Conservation (phyloP, 2,797 vertebrate species). For the Parambassis ranga region DNA sequence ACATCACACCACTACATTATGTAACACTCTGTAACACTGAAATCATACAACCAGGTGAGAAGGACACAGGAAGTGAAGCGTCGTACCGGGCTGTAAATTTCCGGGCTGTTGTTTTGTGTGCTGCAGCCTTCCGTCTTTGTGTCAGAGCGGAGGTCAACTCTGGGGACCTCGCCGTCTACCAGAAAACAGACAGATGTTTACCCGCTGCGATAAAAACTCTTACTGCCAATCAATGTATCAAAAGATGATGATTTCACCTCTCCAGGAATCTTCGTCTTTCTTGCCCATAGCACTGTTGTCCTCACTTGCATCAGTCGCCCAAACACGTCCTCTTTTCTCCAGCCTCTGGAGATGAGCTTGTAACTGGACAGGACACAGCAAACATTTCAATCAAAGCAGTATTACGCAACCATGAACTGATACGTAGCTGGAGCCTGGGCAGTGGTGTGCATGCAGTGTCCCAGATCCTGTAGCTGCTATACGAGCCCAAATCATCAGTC, state of each 20-base stretch:
- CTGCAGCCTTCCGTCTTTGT: background rate
- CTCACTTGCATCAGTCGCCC: background rate
- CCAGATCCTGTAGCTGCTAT: too few species aligned
- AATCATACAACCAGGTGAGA: too few species aligned
- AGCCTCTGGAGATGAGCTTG: background rate
- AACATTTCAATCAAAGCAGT: background rate
- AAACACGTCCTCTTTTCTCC: background rate
- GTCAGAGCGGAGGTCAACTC: background rate
- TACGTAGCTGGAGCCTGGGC: too few species aligned
- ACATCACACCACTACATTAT: too few species aligned
- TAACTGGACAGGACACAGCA: background rate
- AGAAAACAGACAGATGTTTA: background rate
- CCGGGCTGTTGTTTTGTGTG: background rate
- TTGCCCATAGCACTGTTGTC: constrained; percentile 10
- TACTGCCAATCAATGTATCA: too few species aligned
- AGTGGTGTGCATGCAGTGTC: too few species aligned
- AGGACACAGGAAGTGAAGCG: background rate
- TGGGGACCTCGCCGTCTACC: background rate
- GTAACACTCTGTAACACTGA: too few species aligned
- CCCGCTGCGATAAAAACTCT: too few species aligned
- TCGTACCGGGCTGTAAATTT: constrained; percentile 5
- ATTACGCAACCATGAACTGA: too few species aligned
- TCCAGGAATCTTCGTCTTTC: constrained; percentile 4
- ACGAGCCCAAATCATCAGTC: too few species aligned
- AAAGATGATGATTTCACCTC: constrained; percentile 15